Conservation (phyloP, 2,113 vertebrate species). For the Axis porcinus region DNA sequence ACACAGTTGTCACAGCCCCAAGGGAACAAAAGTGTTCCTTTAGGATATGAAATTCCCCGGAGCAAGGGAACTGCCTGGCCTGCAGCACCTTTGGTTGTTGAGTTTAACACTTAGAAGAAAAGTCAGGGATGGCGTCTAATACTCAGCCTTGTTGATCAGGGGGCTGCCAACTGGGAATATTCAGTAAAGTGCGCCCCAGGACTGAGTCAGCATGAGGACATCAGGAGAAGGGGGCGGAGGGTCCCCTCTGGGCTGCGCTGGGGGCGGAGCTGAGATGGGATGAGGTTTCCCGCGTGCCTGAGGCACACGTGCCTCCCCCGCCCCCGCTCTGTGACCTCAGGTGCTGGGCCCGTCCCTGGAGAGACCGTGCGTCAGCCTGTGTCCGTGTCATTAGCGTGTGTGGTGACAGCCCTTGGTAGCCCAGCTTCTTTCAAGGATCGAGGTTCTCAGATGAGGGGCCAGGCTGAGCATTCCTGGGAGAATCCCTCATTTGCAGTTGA, state of each 20-base stretch:
- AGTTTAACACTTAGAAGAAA: neutral
- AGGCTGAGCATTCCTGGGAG: neutral
- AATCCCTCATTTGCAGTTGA: neutral
- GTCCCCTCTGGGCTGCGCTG: neutral
- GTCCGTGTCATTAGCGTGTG: fast-evolving
- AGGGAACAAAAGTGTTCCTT: neutral
- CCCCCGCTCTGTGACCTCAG: neutral
- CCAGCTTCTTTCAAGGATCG: neutral
- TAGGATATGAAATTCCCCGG: neutral
- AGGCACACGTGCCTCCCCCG: neutral
- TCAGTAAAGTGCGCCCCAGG: neutral
- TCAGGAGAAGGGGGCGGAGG: too few species aligned
- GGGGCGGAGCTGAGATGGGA: neutral
- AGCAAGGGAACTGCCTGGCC: neutral
- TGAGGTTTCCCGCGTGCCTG: too few species aligned
- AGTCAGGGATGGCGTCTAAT: fast-evolving
- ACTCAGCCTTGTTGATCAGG: neutral
- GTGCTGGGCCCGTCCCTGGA: neutral
- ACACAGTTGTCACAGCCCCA: fast-evolving
- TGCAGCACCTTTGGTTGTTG: neutral
- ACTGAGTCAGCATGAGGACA: neutral
- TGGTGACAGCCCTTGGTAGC: neutral
- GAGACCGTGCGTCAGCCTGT: neutral
- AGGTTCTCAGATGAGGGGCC: neutral
- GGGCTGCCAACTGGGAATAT: neutral